A percentile compares a stretch with the other conserved stretches of the same genome.
Conservation (phyloP, 2,797 vertebrate species). For the Hemibagrus guttatus region DNA sequence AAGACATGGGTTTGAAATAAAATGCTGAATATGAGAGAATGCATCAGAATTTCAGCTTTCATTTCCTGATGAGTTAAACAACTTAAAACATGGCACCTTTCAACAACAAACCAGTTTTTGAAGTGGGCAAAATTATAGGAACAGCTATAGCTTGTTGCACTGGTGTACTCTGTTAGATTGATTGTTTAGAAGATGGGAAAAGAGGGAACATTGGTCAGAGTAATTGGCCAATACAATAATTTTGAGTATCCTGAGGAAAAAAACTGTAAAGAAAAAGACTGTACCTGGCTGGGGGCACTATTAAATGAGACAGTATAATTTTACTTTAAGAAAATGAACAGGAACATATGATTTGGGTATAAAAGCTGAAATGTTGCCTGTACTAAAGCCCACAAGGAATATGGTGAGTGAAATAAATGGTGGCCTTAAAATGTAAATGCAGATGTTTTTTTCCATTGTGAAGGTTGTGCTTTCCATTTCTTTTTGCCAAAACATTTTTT, state of each 20-base stretch:
- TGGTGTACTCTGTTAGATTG: neutral
- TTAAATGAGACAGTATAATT: neutral
- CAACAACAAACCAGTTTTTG: neutral
- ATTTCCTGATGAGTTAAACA: neutral
- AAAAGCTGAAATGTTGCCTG: neutral
- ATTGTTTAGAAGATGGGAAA: too few relatives aligned
- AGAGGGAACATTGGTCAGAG: too few relatives aligned
- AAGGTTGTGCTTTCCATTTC: neutral
- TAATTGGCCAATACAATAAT: too few relatives aligned
- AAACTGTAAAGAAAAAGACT: neutral
- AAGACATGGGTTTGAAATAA: neutral
- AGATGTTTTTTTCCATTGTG: neutral
- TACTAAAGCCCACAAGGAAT: neutral
- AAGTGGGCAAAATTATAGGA: neutral
- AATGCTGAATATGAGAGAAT: neutral
- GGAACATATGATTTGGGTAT: neutral
- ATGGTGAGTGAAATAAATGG: neutral
- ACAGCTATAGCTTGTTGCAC: neutral
- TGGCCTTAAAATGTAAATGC: neutral
- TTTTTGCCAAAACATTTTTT: neutral
- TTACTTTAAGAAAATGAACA: neutral
- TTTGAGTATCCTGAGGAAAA: too few relatives aligned
- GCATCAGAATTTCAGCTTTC: neutral
- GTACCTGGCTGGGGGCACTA: neutral
- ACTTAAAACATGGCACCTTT: neutral